Percentiles rank a stretch among this genome's conserved stretches.
phyloP scores from a whole-genome alignment of 2,888 invertebrate genomes.

The Apodemia zela region DNA sequence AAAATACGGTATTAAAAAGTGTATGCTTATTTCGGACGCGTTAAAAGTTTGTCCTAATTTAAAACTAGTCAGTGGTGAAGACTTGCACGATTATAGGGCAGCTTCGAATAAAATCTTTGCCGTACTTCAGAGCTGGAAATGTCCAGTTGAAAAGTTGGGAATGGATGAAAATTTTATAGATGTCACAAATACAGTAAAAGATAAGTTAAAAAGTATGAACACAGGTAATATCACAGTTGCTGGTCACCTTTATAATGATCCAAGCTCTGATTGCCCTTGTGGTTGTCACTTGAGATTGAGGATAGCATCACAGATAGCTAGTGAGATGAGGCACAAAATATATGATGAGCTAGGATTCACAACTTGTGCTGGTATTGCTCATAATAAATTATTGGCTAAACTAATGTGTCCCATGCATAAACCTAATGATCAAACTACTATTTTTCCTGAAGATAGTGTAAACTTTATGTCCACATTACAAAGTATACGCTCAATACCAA shows the following conservation, averaged over 20 bases:
- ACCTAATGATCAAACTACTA: slow-evolving; percentile 90
- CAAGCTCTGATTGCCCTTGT: slow-evolving; percentile 83
- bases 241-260: slow-evolving; percentile 81
- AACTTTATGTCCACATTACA: slow-evolving; percentile 84
- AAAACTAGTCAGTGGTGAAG: slow-evolving; percentile 90
- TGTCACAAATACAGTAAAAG: slow-evolving; percentile 84
- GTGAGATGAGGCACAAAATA: slow-evolving; percentile 86
- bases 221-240: slow-evolving; percentile 55
- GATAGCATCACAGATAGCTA: slow-evolving; percentile 87
- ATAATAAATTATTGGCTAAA: slow-evolving; percentile 92
- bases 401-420: slow-evolving; percentile 86
- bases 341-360: slow-evolving; percentile 86
- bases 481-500: slow-evolving; percentile 84
- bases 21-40: slow-evolving; percentile 89
- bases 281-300: slow-evolving; percentile 86
- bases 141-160: slow-evolving; percentile 89
- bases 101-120: slow-evolving; percentile 88
- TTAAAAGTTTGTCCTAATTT: slow-evolving; percentile 86
- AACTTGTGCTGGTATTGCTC: slow-evolving; percentile 90
- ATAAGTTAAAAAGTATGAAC: slow-evolving; percentile 65
- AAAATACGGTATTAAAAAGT: slow-evolving; percentile 87
- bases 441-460: slow-evolving; percentile 85
- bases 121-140: slow-evolving; percentile 85
- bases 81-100: slow-evolving; percentile 88
- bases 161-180: slow-evolving; percentile 93